Percentiles rank a stretch among this genome's conserved stretches.
These are phyloP conservation scores for Tethya wilhelma DNA, from an alignment of 37 sponge, comb jelly and placozoan species.

Conservation along the genomic window DNA sequence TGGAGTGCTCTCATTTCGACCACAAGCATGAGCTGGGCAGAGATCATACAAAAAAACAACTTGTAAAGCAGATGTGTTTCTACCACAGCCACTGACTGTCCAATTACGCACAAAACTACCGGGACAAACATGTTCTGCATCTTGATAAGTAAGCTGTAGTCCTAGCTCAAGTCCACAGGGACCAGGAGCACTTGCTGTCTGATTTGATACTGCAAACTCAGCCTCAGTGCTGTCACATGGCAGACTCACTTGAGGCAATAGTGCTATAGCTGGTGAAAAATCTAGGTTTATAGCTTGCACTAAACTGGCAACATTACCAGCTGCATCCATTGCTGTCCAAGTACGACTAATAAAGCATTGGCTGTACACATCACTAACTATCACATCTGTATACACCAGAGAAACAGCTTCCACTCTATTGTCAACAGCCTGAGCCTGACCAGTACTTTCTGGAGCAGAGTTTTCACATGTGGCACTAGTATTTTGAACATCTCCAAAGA, in stretches of 20 bases:
- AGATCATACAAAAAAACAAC: slow-evolving; percentile 10
- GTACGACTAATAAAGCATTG: slow-evolving; percentile 21
- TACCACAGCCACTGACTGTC: neutral
- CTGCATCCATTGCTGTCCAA: slow-evolving; percentile 47
- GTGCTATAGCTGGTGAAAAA: neutral
- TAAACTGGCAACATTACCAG: slow-evolving; percentile 30
- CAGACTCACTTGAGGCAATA: neutral
- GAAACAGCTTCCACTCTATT: neutral
- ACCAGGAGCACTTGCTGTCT: slow-evolving; percentile 17
- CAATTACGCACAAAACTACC: slow-evolving; percentile 16
- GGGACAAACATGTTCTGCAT: slow-evolving; percentile 19
- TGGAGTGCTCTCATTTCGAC: slow-evolving; percentile 31
- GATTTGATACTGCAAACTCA: neutral
- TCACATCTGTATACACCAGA: slow-evolving; percentile 18
- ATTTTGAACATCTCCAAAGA: slow-evolving; percentile 11
- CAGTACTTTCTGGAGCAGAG: slow-evolving; percentile 12
- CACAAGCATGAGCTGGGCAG: slow-evolving; percentile 35
- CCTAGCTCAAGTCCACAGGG: slow-evolving; percentile 19
- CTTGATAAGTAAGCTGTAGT: neutral
- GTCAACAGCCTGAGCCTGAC: slow-evolving; percentile 24
- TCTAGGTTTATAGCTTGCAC: slow-evolving; percentile 27
- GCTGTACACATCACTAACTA: too few relatives aligned
- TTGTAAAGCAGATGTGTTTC: slow-evolving; percentile 1
- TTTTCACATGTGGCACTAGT: slow-evolving; percentile 18
- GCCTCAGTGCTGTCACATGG: slow-evolving; percentile 27